These are phyloP conservation scores for Cepaea nemoralis DNA, from an alignment of 1,140 invertebrate species.

Conservation along the genomic window DNA sequence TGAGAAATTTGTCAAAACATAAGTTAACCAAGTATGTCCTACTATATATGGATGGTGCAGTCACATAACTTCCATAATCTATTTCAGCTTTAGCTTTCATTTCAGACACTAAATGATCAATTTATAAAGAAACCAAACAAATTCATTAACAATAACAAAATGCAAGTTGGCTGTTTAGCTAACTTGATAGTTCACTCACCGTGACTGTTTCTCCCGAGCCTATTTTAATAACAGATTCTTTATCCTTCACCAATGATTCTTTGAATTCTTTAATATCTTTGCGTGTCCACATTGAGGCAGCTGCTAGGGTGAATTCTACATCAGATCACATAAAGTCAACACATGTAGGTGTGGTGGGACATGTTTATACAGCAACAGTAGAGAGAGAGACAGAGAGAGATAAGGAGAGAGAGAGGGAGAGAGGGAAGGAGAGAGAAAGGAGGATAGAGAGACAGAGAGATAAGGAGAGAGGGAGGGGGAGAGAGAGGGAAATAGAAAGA, in stretches of 20 bases:
- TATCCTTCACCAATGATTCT: constrained; percentile 83
- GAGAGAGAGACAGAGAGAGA: neutral
- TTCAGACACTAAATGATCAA: too few species aligned
- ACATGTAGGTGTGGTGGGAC: constrained; percentile 1
- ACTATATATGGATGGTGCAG: too few species aligned
- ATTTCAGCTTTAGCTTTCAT: too few species aligned
- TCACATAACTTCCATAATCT: too few species aligned
- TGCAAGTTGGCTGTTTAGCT: too few species aligned
- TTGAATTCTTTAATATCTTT: constrained; percentile 94
- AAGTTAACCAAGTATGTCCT: too few species aligned
- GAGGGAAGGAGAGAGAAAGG: neutral
- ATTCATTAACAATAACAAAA: too few species aligned
- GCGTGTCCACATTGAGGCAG: constrained; percentile 95
- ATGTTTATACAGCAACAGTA: neutral
- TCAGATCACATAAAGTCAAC: constrained; percentile 24
- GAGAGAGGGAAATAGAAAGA: too few species aligned
- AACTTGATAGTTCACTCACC: constrained; percentile 75
- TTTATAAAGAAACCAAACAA: too few species aligned
- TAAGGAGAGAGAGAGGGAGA: neutral
- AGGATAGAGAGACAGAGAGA: too few species aligned
- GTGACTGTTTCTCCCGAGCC: constrained; percentile 98
- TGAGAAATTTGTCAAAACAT: too few species aligned
- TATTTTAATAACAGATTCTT: constrained; percentile 93
- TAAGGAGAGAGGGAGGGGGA: too few species aligned
- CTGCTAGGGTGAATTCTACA: constrained; percentile 54